Evolutionary conservation across 1,140 invertebrate species (phyloP).

Genomic region (Dolichoris vasculosae): DNA sequence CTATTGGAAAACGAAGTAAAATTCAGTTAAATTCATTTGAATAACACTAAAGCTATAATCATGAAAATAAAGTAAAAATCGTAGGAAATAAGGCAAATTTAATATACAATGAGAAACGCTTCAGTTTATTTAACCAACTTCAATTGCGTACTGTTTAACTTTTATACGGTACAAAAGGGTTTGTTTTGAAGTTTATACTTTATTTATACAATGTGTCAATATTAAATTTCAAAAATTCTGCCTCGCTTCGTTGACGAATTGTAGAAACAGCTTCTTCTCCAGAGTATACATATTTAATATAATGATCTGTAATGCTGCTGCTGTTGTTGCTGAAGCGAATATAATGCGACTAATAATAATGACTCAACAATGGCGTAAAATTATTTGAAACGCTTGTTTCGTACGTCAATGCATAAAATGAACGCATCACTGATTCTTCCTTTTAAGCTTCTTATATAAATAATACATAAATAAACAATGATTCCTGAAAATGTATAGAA

Average conservation of each 20-base stretch:
- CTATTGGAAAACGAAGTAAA: not conserved
- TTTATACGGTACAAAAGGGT: not conserved
- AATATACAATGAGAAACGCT: not conserved
- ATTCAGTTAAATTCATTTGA: not conserved
- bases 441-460: not conserved
- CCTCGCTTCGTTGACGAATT: not conserved
- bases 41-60: not conserved
- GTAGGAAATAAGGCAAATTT: not conserved
- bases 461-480: not conserved
- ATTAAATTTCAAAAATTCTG: not conserved
- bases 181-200: not conserved
- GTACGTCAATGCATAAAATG: not conserved
- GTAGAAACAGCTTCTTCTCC: not conserved
- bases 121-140: not conserved
- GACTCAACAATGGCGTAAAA: conserved; percentile 13
- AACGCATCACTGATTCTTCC: not conserved
- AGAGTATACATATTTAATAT: conserved; percentile 15
- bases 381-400: not conserved
- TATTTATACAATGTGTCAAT: not conserved
- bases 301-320: not conserved
- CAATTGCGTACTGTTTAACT: not conserved
- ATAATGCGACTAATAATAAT: conserved; percentile 18
- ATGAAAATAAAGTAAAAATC: not conserved
- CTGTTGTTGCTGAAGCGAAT: not conserved
- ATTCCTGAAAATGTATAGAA: not conserved